Base-by-base conservation (phyloP, 2,113 vertebrate genomes). In the Lucifuga dentata region DNA sequence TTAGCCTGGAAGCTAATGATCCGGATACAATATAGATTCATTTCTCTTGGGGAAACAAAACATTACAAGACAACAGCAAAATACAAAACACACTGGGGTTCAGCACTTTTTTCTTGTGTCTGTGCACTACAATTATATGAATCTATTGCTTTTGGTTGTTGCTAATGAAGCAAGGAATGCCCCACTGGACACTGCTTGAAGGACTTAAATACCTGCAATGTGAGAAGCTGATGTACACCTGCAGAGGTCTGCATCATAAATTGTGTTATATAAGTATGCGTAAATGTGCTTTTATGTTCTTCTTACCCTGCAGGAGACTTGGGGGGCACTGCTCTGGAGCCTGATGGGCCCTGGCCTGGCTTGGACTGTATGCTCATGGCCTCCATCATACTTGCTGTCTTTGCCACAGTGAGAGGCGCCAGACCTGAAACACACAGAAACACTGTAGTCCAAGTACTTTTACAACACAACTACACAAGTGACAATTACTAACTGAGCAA, bases 341-440 rank as follows among this genome's bases (percentile, higher is more conserved):
- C 95, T 0, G 91, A 61, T 0, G 91, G 73, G 11, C 86, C 93
- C 10, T 87, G 88, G 15, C 83, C 74, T 0, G 91, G 85, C 89
- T 97, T 99, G 2, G 92, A 81, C 52, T 97, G 95, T 64, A 95
- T 87, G 87, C 48, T 95, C 90, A 96, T 76, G 36, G 92, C 88
- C 71, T 99, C 98, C 39, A 98, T 92, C 59, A 94, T 81, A 23
- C 93, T 89, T 61, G 92, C 86, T 5, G 92, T 90, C 90, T 96
- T 99, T 9, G 92, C 89, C 44, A 93, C 90, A 0, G 95, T 90
- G 85, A 92, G 88, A 0, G 93, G 90, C 17, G 93, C 91, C 61
- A 95, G 89, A 51, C 94, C 90, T 93, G 73, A 0, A 52, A 75
- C 45, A 67, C 5, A 87, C 0, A 64, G 48, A 1, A 10, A 64